phyloP scores from a whole-genome alignment of 2,113 vertebrate genomes.

The Apodemus speciosus region DNA sequence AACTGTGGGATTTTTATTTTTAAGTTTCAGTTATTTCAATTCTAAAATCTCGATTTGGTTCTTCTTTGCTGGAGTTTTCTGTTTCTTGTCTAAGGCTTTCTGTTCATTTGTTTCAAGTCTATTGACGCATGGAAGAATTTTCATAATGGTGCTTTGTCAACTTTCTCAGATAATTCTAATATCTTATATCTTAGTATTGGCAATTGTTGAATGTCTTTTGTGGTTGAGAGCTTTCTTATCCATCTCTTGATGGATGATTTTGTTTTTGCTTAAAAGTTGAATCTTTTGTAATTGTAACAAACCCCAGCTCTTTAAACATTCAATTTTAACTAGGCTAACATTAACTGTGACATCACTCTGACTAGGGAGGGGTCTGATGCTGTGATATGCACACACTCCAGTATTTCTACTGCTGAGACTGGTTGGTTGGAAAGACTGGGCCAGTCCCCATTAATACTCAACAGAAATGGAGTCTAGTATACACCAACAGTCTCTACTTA shows the following conservation, averaged over 20 bases:
- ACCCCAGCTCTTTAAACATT: neutral
- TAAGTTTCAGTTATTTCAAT: neutral
- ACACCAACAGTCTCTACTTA: neutral
- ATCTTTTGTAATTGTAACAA: neutral
- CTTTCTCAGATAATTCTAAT: neutral
- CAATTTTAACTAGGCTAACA: neutral
- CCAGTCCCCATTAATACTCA: neutral
- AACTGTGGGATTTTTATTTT: neutral
- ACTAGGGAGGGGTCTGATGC: rapidly evolving
- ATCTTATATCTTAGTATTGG: neutral
- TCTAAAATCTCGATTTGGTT: neutral
- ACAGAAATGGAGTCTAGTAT: neutral
- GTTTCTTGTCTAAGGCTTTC: neutral
- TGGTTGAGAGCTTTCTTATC: neutral
- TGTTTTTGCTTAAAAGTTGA: neutral
- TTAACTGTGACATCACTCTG: neutral
- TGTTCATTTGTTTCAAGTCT: neutral
- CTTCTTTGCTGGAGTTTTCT: neutral
- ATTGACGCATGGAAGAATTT: neutral
- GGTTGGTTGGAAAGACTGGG: rapidly evolving
- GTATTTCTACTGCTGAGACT: neutral
- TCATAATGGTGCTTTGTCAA: neutral
- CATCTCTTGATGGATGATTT: neutral
- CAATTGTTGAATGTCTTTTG: neutral
- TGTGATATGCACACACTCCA: neutral